phyloP scores from a whole-genome alignment of 64 coral and sea anemone genomes.

The Porites lutea region DNA sequence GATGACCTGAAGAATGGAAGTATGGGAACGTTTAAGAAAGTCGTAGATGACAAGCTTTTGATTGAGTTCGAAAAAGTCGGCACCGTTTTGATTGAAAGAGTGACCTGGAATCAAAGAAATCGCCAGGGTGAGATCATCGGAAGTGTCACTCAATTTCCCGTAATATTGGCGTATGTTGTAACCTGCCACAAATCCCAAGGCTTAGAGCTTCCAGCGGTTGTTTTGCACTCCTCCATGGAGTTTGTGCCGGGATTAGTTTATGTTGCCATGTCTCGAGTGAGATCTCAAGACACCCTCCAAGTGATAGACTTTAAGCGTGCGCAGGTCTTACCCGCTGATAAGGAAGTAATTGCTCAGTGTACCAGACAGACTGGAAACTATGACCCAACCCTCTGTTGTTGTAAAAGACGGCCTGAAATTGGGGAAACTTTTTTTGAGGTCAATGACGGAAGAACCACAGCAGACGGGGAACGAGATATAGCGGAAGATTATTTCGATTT shows the following conservation, averaged over 20 bases:
- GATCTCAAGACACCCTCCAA: background rate
- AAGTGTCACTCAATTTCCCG: slow-evolving; percentile 13
- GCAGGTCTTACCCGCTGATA: slow-evolving; percentile 6
- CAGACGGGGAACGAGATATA: background rate
- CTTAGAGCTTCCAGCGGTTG: slow-evolving; percentile 9
- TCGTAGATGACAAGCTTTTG: background rate
- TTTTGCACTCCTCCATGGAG: slow-evolving; percentile 26
- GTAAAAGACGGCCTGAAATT: background rate
- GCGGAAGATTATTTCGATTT: background rate
- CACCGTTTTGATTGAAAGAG: background rate
- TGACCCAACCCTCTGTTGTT: background rate
- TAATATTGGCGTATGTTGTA: slow-evolving; percentile 14
- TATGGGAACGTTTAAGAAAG: background rate
- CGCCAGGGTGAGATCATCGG: background rate
- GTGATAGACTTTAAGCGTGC: slow-evolving; percentile 16
- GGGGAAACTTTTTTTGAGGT: background rate
- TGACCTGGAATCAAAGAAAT: slow-evolving; percentile 7
- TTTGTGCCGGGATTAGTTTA: slow-evolving; percentile 47
- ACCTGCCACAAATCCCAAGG: slow-evolving; percentile 46
- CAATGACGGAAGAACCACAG: background rate
- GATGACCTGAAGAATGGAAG: slow-evolving; percentile 15
- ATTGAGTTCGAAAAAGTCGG: background rate
- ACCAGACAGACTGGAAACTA: no score
- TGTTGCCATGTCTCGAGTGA: slow-evolving; percentile 32
- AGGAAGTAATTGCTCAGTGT: background rate